Base-by-base conservation (phyloP, 2,888 invertebrate genomes). In the Metacarcinus magister region DNA sequence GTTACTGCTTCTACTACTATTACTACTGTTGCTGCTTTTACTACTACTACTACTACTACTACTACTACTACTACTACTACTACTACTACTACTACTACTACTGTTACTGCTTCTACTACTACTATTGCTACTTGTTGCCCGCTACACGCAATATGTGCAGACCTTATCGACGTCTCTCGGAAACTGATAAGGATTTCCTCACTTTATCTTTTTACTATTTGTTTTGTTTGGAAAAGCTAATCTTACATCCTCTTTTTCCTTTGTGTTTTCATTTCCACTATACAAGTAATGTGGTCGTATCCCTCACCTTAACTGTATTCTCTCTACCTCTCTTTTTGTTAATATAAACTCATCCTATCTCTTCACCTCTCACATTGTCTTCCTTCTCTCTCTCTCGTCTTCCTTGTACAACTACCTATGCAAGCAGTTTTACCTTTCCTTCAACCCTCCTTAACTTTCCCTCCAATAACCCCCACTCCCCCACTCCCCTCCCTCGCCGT, bases 1-100 rank as follows among this genome's bases (percentile, higher is more conserved):
- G 4, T 48, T 48, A 48, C 10, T 4, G 48, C 48, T 7, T 7
- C 48, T 7, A 48, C 48, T 48, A 48, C 48, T 48, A 48, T 10
- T 7, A 48, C 48, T 7, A 10, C 54, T 54, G 8, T 16, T 54
- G 8, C 54, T 54, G 8, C 3, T 54, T 2, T 0, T 67, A 67
- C 67, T 67, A 67, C 23, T 67, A 67, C 67, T 67, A 67, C 67
- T 67, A 67, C 67, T 67, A 82, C 32, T 44, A 10, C 90, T 90
- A 90, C 90, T 90, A 39, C 90, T 43, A 44, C 10, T 90, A 46
- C 91, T 90, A 1, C 39, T 90, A 23, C 23, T 90, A 2, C 90
- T 44, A 43, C 90, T 8, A 43, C 90, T 8, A 43, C 23, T 92
- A 46, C 28, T 44, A 16, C 91, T 90, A 43, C 90, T 39, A 90